Evolutionary conservation across 1,140 invertebrate species (phyloP).

Genomic region (Lutraria rhynchaena): DNA sequence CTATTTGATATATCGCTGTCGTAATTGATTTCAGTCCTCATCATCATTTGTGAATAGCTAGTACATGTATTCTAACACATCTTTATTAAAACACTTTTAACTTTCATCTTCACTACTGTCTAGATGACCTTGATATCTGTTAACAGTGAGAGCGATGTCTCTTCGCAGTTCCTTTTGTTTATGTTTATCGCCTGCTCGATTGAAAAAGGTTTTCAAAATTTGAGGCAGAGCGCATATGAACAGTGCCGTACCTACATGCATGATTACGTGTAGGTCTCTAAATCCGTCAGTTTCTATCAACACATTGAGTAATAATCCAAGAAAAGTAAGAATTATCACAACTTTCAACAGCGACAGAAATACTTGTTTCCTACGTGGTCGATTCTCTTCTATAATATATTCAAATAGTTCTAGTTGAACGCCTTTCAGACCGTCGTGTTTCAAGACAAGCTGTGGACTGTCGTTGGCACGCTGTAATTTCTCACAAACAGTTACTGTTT

Average conservation of each 20-base stretch:
- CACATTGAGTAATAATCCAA: slow-evolving; percentile 30
- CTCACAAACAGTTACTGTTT: slow-evolving; percentile 5
- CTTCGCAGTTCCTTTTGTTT: neutral
- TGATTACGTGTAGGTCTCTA: slow-evolving; percentile 36
- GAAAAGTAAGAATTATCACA: slow-evolving; percentile 3
- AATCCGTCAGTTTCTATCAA: slow-evolving; percentile 29
- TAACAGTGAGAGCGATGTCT: neutral
- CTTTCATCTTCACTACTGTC: too few species aligned
- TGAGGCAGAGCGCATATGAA: slow-evolving; percentile 47
- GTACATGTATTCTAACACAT: too few species aligned
- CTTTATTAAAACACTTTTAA: too few species aligned
- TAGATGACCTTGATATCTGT: too few species aligned
- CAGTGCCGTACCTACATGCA: slow-evolving; percentile 45
- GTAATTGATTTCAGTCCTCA: too few species aligned
- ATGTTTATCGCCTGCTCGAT: neutral
- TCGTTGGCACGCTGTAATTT: slow-evolving; percentile 1
- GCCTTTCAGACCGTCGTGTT: neutral
- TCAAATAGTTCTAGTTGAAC: slow-evolving; percentile 30
- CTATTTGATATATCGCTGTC: too few species aligned
- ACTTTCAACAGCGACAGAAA: slow-evolving; percentile 29
- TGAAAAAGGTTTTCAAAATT: slow-evolving; percentile 26
- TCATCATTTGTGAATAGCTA: too few species aligned
- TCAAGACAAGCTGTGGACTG: neutral
- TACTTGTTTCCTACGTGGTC: slow-evolving; percentile 22
- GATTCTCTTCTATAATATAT: slow-evolving; percentile 36